Base-by-base conservation (phyloP, 2,888 invertebrate species). In the Plemyria rubiginata region DNA sequence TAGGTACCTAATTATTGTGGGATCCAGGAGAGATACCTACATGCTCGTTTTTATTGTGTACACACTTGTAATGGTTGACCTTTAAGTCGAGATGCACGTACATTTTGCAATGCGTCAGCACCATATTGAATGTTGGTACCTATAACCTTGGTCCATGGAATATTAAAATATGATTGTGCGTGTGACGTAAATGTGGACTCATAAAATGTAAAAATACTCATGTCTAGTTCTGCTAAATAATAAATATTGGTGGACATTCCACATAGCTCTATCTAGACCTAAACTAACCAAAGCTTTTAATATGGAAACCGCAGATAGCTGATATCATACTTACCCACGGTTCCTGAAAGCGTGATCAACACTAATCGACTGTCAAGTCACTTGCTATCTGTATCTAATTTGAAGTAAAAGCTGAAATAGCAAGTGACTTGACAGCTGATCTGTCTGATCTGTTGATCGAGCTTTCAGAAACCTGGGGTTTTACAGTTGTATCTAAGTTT, bases 41-140 rank as follows among this genome's bases (percentile, higher is more conserved):
- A 38, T 53, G 62, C 66, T 38, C 36, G 36, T 38, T 38, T 67
- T 68, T 74, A 74, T 73, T 66, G 76, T 75, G 60, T 16, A 48
- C 55, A 59, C 62, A 62, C 51, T 60, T 57, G 73, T 80, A 82
- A 83, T 83, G 81, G 77, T 79, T 80, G 78, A 75, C 82, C 80
- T 84, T 85, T 81, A 76, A 68, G 76, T 75, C 71, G 62, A 78
- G 80, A 82, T 81, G 77, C 77, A 78, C 79, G 71, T 79, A 69
- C 66, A 69, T 68, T 70, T 68, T 68, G 66, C 73, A 72, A 76
- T 72, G 75, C 73, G 70, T 75, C 78, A 68, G 74, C 57, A 59
- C 78, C 80, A 79, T 82, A 77, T 81, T 76, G 75, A 77, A 79
- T 80, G 79, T 75, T 38, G 9, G 8, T 11, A n/a, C n/a, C n/a